Percentiles rank a stretch among this genome's conserved stretches.
These are phyloP conservation scores for Drosophila ananassae DNA, from an alignment of 1,140 invertebrate species.

Conservation along the genomic window DNA sequence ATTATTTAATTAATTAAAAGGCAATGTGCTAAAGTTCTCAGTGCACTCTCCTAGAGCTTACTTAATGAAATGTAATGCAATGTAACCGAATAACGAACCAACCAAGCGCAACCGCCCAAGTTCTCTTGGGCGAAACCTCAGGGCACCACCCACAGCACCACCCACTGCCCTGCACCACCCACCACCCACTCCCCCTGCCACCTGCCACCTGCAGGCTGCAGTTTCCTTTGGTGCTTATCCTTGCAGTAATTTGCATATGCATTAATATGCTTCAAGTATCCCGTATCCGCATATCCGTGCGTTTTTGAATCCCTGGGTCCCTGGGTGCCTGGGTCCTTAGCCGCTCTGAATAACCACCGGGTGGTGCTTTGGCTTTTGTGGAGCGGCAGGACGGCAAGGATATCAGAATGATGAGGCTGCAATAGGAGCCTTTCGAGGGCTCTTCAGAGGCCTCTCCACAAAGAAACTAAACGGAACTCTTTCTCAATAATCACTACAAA, in stretches of 20 bases:
- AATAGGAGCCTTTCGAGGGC: constrained; percentile 6
- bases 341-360: constrained; percentile 13
- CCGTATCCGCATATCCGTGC: constrained; percentile 33
- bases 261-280: constrained; percentile 73
- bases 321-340: neutral
- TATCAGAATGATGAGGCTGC: constrained; percentile 21
- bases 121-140: constrained; percentile 1
- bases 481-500: no score
- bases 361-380: constrained; percentile 37
- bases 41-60: constrained; percentile 2
- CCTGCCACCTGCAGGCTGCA: constrained; percentile 7
- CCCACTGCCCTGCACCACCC: no score
- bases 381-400: constrained; percentile 10
- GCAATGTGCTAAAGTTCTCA: neutral
- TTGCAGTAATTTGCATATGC: constrained; percentile 68
- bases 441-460: neutral
- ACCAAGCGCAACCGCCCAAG: constrained; percentile 56
- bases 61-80: constrained; percentile 73
- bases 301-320: constrained; percentile 12
- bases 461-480: neutral
- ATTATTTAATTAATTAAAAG: neutral
- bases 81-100: constrained; percentile 79
- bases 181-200: no score
- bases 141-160: no score
- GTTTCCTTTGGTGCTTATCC: constrained; percentile 27